Percentiles rank a stretch among this genome's conserved stretches.
Conservation (phyloP, 1,140 invertebrate genomes). For the Zelostemma sp. region DNA sequence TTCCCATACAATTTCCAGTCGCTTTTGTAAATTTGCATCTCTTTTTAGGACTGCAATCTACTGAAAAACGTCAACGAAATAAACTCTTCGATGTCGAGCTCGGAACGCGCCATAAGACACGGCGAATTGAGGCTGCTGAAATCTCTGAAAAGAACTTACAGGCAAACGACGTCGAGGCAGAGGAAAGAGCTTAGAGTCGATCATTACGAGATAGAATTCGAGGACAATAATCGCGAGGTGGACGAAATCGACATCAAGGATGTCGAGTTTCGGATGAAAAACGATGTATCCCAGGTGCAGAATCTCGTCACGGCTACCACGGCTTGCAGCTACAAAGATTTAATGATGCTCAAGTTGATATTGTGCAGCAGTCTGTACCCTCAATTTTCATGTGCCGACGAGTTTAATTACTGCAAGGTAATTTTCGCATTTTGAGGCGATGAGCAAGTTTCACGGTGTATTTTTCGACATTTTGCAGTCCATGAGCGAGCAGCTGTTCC, state of each 20-base stretch:
- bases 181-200: conserved; percentile 81
- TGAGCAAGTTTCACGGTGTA: too few species aligned
- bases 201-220: conserved; percentile 69
- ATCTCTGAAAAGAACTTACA: conserved; percentile 78
- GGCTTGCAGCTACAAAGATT: conserved; percentile 83
- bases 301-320: conserved; percentile 79
- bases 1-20: conserved; percentile 18
- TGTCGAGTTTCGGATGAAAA: conserved; percentile 88
- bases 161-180: conserved; percentile 76
- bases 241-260: conserved; percentile 86
- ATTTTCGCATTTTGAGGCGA: conserved; percentile 8
- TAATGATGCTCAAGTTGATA: conserved; percentile 91
- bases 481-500: conserved; percentile 91
- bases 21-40: too few species aligned
- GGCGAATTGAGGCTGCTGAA: conserved; percentile 90
- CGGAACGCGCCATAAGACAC: conserved; percentile 83
- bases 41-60: conserved; percentile 76
- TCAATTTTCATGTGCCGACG: conserved; percentile 91
- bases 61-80: conserved; percentile 72
- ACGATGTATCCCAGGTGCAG: conserved; percentile 79
- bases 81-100: conserved; percentile 75
- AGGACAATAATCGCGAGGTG: conserved; percentile 73
- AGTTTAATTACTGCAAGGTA: conserved; percentile 93
- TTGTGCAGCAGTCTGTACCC: conserved; percentile 94
- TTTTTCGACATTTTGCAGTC: conserved; percentile 72